These are phyloP conservation scores for Peromyscus attwateri DNA, from an alignment of 2,797 vertebrate species.

Conservation along the genomic window DNA sequence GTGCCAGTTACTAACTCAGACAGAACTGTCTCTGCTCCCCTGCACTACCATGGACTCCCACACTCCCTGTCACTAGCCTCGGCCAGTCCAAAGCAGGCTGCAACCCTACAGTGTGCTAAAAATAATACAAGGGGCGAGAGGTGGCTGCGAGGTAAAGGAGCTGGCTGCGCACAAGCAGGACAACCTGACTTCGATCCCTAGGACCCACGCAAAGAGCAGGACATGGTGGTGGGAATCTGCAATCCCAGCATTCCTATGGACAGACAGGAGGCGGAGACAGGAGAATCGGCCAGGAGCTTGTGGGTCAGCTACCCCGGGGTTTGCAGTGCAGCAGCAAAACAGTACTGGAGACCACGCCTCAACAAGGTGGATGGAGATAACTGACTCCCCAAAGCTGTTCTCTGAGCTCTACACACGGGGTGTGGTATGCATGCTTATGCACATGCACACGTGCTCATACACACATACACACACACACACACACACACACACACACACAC, in stretches of 20 bases:
- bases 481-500: neutral
- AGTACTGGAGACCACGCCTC: neutral
- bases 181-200: neutral
- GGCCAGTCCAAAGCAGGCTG: neutral
- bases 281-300: neutral
- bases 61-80: neutral
- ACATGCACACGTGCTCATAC: too few relatives aligned
- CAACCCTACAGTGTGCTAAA: neutral
- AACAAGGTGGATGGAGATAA: neutral
- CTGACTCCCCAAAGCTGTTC: neutral
- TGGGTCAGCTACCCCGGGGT: neutral
- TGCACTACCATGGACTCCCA: neutral
- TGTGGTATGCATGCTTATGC: too few relatives aligned
- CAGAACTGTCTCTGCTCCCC: neutral
- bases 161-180: neutral
- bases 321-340: neutral
- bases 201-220: neutral
- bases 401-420: neutral
- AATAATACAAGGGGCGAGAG: neutral
- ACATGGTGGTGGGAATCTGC: neutral
- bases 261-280: neutral
- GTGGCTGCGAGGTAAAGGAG: neutral
- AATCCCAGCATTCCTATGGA: neutral
- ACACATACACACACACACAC: too few relatives aligned
- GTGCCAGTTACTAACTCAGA: constrained; percentile 75